phyloP scores from a whole-genome alignment of 2,797 vertebrate species.

The Mus caroli region DNA sequence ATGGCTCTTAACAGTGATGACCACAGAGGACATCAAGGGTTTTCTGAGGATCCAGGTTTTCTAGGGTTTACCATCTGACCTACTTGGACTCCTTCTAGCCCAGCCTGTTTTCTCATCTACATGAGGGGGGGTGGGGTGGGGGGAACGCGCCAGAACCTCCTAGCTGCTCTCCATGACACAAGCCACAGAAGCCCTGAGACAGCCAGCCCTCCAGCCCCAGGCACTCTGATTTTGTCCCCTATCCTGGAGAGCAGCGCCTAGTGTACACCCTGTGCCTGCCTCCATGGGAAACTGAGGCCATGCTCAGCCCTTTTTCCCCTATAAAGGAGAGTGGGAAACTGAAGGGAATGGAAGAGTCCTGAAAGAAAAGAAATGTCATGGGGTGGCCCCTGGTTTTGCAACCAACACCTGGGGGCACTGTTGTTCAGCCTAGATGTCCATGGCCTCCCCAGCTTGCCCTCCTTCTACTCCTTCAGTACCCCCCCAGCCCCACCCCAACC shows the following conservation, averaged over 20 bases:
- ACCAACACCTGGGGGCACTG: slow-evolving; percentile 80
- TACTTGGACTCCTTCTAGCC: not conserved
- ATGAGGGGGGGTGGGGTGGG: not conserved
- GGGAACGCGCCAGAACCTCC: not conserved
- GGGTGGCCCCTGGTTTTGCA: slow-evolving; percentile 34
- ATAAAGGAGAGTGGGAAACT: not conserved
- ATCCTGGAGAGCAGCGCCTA: not conserved
- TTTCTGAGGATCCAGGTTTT: not conserved
- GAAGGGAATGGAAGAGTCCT: not conserved
- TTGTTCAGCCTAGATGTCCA: slow-evolving; percentile 62
- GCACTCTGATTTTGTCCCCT: not conserved
- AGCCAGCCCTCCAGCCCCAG: not conserved
- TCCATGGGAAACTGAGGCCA: not conserved
- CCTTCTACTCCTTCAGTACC: not conserved
- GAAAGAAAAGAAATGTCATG: not conserved
- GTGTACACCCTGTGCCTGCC: not conserved
- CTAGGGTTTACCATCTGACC: not conserved
- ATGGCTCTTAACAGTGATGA: not conserved
- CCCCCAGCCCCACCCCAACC: not conserved
- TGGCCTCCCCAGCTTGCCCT: not conserved
- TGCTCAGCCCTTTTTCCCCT: not conserved
- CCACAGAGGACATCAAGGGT: not conserved
- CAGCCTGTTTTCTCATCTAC: not conserved
- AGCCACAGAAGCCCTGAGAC: not conserved
- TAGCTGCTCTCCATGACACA: not conserved